phyloP scores from a whole-genome alignment of 2,113 vertebrate species.

The Bostrychus sinensis region DNA sequence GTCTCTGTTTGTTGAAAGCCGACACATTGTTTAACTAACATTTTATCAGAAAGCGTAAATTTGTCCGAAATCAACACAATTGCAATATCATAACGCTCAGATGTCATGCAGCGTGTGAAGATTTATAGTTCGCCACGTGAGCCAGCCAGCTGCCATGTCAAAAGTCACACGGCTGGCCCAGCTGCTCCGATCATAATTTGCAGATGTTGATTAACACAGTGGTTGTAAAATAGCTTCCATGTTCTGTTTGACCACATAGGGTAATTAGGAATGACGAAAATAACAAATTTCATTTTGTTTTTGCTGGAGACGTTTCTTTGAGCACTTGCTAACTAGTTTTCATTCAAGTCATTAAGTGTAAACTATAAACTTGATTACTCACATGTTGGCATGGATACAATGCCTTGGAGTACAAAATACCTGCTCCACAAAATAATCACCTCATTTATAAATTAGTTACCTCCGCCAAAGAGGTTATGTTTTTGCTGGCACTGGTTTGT shows the following conservation, averaged over 20 bases:
- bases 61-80: neutral
- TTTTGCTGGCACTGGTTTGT: neutral
- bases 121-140: constrained; percentile 32
- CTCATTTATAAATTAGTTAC: neutral
- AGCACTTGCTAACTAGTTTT: neutral
- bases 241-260: neutral
- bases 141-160: constrained; percentile 32
- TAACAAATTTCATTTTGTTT: neutral
- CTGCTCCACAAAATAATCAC: neutral
- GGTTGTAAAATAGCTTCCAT: constrained; percentile 33
- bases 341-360: neutral
- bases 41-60: neutral
- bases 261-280: constrained; percentile 6
- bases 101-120: constrained; percentile 7
- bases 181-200: constrained; percentile 15
- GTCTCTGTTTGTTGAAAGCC: neutral
- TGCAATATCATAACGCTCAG: neutral
- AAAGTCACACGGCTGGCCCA: constrained; percentile 14
- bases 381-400: neutral
- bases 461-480: neutral
- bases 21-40: neutral
- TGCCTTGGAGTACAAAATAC: neutral
- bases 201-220: constrained; percentile 22
- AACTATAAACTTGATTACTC: neutral
- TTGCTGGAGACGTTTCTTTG: constrained; percentile 1